phyloP scores from a whole-genome alignment of 2,113 vertebrate species.

The Larimichthys polyactis region DNA sequence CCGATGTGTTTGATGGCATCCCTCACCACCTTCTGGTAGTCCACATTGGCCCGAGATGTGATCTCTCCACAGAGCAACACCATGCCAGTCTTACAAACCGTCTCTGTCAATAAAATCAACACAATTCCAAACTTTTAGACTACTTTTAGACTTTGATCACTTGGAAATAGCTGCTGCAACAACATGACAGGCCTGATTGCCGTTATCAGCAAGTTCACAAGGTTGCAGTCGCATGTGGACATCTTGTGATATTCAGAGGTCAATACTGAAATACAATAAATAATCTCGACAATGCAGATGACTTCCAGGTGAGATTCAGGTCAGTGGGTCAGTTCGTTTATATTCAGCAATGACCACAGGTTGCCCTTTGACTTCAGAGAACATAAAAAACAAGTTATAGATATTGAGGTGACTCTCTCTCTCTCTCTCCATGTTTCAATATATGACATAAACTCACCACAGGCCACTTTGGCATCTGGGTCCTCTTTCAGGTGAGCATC shows the following conservation, averaged over 20 bases:
- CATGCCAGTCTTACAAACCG: conserved; percentile 98
- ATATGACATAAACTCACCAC: conserved; percentile 85
- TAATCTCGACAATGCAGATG: background rate
- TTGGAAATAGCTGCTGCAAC: background rate
- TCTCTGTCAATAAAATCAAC: conserved; percentile 84
- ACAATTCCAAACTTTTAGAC: background rate
- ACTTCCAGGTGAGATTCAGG: conserved; percentile 16
- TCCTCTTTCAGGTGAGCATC: conserved; percentile 95
- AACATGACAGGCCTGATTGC: background rate
- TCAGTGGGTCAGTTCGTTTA: background rate
- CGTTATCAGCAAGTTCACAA: conserved; percentile 8
- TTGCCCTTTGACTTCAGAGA: background rate
- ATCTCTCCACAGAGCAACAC: conserved; percentile 97
- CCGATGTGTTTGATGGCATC: conserved; percentile 94
- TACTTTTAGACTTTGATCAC: background rate
- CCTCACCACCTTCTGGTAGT: conserved; percentile 96
- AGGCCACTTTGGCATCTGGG: conserved; percentile 96
- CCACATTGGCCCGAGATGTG: conserved; percentile 92
- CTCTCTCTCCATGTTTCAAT: background rate
- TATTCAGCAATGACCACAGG: background rate
- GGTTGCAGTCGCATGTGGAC: background rate
- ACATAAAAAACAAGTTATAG: background rate
- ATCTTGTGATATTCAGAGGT: conserved; percentile 1
- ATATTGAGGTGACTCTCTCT: background rate
- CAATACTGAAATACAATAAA: conserved; percentile 17